Evolutionary conservation across 2,797 vertebrate species (phyloP).

Genomic region (Pristis pectinata): DNA sequence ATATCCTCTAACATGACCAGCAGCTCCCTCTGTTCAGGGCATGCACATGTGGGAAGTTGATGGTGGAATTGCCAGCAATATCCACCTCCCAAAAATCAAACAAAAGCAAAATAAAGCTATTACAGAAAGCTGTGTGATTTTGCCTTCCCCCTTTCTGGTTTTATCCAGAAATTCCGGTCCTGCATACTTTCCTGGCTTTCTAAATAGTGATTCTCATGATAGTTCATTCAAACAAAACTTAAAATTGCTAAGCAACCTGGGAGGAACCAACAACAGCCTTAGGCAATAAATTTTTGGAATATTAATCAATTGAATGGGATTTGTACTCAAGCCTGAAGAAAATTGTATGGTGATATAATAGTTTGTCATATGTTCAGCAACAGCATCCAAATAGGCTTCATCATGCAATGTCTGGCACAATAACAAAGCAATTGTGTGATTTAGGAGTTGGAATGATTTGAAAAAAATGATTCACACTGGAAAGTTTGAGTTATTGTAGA

Average conservation of each 20-base stretch:
- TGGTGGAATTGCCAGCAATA: too few species aligned
- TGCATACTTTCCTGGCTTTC: not conserved
- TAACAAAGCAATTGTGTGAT: not conserved
- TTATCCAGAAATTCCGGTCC: not conserved
- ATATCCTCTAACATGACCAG: too few species aligned
- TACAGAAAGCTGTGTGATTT: not conserved
- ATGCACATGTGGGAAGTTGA: too few species aligned
- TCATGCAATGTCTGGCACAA: not conserved
- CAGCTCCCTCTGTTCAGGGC: too few species aligned
- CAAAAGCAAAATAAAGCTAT: not conserved
- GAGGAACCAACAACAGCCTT: slow-evolving; percentile 16
- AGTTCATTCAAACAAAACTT: slow-evolving; percentile 31
- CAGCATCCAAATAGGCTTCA: not conserved
- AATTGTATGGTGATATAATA: too few species aligned
- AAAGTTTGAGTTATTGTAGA: not conserved
- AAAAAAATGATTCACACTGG: not conserved
- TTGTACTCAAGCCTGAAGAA: not conserved
- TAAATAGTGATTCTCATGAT: slow-evolving; percentile 5
- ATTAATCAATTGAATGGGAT: slow-evolving; percentile 11
- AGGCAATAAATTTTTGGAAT: slow-evolving; percentile 8
- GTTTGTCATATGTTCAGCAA: not conserved
- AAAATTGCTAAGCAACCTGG: slow-evolving; percentile 23
- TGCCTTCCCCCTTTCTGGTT: not conserved
- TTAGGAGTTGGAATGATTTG: not conserved
- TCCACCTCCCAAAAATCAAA: not conserved